Evolutionary conservation across 2,797 vertebrate genomes (phyloP).

Genomic region (Acestrorhynchus altus): DNA sequence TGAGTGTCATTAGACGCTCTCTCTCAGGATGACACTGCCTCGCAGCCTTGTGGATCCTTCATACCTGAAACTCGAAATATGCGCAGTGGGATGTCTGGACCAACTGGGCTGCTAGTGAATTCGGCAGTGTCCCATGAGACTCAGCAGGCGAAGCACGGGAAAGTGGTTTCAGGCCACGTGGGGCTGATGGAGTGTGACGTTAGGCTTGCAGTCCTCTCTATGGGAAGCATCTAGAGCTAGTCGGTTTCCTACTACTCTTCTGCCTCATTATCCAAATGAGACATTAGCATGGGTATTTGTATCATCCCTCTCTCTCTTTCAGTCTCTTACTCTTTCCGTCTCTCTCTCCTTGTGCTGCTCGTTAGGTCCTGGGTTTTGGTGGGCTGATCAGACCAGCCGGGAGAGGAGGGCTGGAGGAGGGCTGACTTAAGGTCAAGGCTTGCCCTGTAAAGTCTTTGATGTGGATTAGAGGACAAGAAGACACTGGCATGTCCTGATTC

Average conservation of each 20-base stretch:
- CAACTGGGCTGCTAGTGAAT: background rate
- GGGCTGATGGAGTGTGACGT: conserved; percentile 47
- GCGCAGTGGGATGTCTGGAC: background rate
- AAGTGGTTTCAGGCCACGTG: conserved; percentile 21
- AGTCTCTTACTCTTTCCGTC: conserved; percentile 13
- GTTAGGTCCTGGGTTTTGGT: conserved; percentile 52
- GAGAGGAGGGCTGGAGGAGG: conserved; percentile 48
- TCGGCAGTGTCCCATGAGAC: conserved; percentile 33
- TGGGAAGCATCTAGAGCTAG: conserved; percentile 59
- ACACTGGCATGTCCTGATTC: too few species aligned
- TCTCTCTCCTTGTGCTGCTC: background rate
- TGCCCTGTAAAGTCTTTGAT: too few species aligned
- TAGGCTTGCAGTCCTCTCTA: conserved; percentile 50
- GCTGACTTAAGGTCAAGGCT: background rate
- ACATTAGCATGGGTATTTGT: conserved; percentile 69
- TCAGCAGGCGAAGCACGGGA: conserved; percentile 42
- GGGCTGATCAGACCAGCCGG: conserved; percentile 61
- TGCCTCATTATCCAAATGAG: conserved; percentile 81
- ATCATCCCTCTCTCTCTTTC: background rate
- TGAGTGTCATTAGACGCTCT: conserved; percentile 69
- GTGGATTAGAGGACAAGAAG: too few species aligned
- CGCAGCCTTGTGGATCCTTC: conserved; percentile 20
- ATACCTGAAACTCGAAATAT: conserved; percentile 12
- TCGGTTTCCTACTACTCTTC: conserved; percentile 66
- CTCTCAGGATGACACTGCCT: conserved; percentile 57